A percentile compares a stretch with the other conserved stretches of the same genome.
Conservation (phyloP, 1,140 invertebrate genomes). For the Euborellia annulipes region DNA sequence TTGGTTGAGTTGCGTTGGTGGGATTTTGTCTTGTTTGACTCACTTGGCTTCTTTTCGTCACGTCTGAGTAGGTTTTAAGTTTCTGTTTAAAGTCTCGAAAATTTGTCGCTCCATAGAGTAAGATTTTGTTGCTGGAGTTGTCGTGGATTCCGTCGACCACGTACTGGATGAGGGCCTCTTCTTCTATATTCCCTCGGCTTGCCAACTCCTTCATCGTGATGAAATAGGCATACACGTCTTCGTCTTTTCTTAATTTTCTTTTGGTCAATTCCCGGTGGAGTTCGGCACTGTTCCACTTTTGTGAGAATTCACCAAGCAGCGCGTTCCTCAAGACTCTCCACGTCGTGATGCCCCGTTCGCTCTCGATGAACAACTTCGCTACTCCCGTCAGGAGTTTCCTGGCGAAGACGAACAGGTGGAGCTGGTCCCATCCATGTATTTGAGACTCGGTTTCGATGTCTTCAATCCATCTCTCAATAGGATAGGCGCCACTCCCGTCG, state of each 20-base stretch:
- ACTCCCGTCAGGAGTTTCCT: constrained; percentile 11
- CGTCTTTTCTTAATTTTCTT: constrained; percentile 4
- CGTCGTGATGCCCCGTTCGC: constrained; percentile 6
- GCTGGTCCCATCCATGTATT: constrained; percentile 9
- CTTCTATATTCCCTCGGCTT: constrained; percentile 12
- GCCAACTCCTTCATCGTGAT: constrained; percentile 9
- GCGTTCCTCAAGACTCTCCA: constrained; percentile 7
- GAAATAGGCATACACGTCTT: constrained; percentile 10
- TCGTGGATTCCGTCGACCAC: constrained; percentile 18
- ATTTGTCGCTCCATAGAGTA: constrained; percentile 12
- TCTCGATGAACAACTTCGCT: constrained; percentile 12
- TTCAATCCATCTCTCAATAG: constrained; percentile 11
- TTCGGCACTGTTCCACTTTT: constrained; percentile 5
- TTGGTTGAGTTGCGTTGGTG: too few relatives aligned
- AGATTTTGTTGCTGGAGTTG: constrained; percentile 12
- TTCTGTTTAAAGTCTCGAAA: constrained; percentile 10
- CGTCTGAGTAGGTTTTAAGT: constrained; percentile 3
- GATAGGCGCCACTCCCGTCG: constrained; percentile 8
- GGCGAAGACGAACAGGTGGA: constrained; percentile 13
- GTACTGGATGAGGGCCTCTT: constrained; percentile 16
- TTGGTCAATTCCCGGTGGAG: constrained; percentile 8
- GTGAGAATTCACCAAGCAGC: constrained; percentile 8
- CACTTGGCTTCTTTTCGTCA: not conserved
- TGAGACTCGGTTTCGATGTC: constrained; percentile 11
- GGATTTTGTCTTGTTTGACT: too few relatives aligned